Evolutionary conservation across 2,113 vertebrate species (phyloP), one percentile per base, ranked within the genome.

Genomic region (Gobius niger): DNA sequence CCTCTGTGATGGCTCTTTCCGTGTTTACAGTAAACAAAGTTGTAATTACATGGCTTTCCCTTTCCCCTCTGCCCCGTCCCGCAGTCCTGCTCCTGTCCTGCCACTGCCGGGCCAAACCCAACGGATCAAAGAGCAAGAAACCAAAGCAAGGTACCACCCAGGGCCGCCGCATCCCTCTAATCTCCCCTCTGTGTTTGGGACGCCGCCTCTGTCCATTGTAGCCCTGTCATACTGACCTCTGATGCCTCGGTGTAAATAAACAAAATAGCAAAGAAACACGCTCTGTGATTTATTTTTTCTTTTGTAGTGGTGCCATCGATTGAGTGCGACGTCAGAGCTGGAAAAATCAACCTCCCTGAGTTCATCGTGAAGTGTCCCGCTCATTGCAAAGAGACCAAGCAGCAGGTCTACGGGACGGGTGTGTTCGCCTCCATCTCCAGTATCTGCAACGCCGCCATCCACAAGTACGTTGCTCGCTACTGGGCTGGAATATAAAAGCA

Each of bases 371-470:
- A 94, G 75, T 99, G 98, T 76, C 96, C 98, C 0, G 88, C 94
- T 0, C 93, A 93, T 78, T 99, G 98, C 78, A 94, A 92, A 75
- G 95, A 97, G 82, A 91, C 92, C 63, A 95, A 93, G 83, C 90
- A 96, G 77, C 94, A 93, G 9, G 95, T 98, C 70, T 99, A 98
- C 0, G 98, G 98, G 70, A 96, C 95, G 0, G 92, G 90, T 0
- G 85, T 97, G 71, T 99, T 96, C 1, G 96, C 97, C n/a, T 98
- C 97, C 62, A 96, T 96, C 82, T 99, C 98, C 92, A 99, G 96
- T 40, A 93, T 99, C 75, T 99, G 98, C 59, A 94, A 93, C 0
- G 96, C 98, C 15, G 97, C 96, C 18, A 93, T 99, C 77, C 98
- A 99, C 93, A 97, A 95, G 98, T 99, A 47, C 67, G 8, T 19